Percentiles rank a stretch among this genome's conserved stretches.
Evolutionary conservation across 2,113 vertebrate species (phyloP).

Genomic region (Chunga burmeisteri): DNA sequence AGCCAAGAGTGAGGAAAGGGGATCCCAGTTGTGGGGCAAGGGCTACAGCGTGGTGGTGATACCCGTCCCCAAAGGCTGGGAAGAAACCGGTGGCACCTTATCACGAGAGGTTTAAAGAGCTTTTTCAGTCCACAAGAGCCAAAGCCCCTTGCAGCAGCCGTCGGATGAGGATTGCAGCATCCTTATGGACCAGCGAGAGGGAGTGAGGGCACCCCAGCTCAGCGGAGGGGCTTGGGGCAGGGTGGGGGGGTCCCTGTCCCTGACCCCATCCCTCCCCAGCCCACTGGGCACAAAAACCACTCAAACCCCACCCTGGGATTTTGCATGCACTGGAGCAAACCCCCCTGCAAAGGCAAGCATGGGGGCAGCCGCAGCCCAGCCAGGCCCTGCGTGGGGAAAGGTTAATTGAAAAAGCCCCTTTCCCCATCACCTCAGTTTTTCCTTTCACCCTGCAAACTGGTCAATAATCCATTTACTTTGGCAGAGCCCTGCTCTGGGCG

Average conservation of each 20-base stretch:
- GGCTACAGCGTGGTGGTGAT: rapidly evolving
- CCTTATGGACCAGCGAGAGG: not conserved
- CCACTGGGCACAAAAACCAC: not conserved
- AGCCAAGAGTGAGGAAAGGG: not conserved
- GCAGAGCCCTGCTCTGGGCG: not conserved
- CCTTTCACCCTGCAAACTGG: not conserved
- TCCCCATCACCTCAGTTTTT: not conserved
- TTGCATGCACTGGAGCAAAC: not conserved
- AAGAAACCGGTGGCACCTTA: not conserved
- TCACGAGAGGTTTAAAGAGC: not conserved
- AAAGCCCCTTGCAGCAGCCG: not conserved
- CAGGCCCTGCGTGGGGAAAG: not conserved
- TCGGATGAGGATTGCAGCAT: not conserved
- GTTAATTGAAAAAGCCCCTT: constrained; percentile 45
- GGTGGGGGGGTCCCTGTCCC: not conserved
- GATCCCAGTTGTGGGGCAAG: not conserved
- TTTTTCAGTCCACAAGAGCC: not conserved
- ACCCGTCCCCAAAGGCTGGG: not conserved
- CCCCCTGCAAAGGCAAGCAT: not conserved
- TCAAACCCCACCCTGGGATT: not conserved
- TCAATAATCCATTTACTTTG: constrained; percentile 51
- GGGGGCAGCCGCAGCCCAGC: not conserved
- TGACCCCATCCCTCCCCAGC: not conserved
- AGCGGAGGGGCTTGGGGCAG: not conserved
- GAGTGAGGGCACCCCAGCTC: rapidly evolving